These are phyloP conservation scores for Bombus affinis DNA, from an alignment of 1,140 invertebrate species.

Conservation along the genomic window DNA sequence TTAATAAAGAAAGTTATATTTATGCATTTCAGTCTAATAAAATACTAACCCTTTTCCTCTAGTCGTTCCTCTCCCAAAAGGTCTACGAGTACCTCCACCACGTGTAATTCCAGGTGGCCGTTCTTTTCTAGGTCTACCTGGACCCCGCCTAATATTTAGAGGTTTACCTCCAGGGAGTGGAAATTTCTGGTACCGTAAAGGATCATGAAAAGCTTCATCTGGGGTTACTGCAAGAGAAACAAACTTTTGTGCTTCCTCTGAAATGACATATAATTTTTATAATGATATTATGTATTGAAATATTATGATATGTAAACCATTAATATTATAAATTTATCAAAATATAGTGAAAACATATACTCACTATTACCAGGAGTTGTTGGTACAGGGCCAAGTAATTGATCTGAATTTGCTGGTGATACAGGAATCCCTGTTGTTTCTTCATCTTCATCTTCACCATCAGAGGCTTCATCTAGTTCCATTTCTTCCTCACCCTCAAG, in stretches of 20 bases:
- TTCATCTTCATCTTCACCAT: conserved; percentile 81
- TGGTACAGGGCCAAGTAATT: conserved; percentile 74
- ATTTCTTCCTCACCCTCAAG: conserved; percentile 82
- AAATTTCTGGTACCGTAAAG: conserved; percentile 80
- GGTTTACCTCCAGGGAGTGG: conserved; percentile 83
- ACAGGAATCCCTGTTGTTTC: conserved; percentile 79
- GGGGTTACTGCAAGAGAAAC: conserved; percentile 74
- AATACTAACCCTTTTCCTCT: conserved; percentile 78
- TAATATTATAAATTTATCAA: background rate
- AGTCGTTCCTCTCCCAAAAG: conserved; percentile 77
- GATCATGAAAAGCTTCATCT: conserved; percentile 80
- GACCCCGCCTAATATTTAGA: conserved; percentile 86
- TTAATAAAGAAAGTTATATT: background rate
- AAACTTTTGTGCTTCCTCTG: conserved; percentile 49
- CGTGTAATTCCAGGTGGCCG: conserved; percentile 79
- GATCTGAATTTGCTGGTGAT: conserved; percentile 80
- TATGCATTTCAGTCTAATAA: background rate
- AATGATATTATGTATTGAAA: background rate
- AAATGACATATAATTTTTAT: conserved; percentile 43
- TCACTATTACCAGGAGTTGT: conserved; percentile 75
- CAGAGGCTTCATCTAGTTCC: conserved; percentile 81
- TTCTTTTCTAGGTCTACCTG: conserved; percentile 88
- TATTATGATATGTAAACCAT: background rate
- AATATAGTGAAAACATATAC: conserved; percentile 42
- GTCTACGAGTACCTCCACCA: conserved; percentile 74